Evolutionary conservation across 2,113 vertebrate genomes (phyloP).

Genomic region (Hepsetus odoe): DNA sequence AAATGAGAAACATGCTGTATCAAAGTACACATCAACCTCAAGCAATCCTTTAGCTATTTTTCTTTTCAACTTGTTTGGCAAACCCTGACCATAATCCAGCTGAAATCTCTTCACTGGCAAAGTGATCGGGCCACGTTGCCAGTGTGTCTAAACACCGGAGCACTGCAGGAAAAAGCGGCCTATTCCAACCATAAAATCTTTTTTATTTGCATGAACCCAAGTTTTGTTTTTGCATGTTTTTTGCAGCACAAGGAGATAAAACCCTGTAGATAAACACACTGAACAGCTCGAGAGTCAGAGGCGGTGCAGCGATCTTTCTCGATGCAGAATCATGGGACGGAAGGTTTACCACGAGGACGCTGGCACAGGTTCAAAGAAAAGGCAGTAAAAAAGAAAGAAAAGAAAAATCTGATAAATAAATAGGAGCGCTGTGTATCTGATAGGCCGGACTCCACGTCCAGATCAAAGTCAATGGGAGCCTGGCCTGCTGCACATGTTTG

Average conservation of each 20-base stretch:
- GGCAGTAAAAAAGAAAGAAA: constrained; percentile 42
- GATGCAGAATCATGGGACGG: constrained; percentile 41
- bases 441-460: constrained; percentile 34
- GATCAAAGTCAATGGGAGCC: constrained; percentile 37
- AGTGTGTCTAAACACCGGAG: constrained; percentile 5
- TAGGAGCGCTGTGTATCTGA: constrained; percentile 48
- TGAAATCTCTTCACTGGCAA: constrained; percentile 30
- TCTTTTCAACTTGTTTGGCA: constrained; percentile 45
- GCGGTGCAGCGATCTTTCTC: constrained; percentile 34
- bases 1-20: constrained; percentile 46
- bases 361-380: constrained; percentile 51
- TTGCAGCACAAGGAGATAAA: constrained; percentile 33
- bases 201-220: constrained; percentile 32
- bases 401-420: constrained; percentile 53
- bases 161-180: constrained; percentile 42
- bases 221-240: no score
- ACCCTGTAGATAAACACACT: constrained; percentile 43
- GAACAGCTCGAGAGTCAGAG: constrained; percentile 11
- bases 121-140: neutral
- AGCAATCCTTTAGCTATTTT: constrained; percentile 16
- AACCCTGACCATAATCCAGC: constrained; percentile 29
- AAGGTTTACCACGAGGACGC: constrained; percentile 46
- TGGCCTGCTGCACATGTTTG: constrained; percentile 40
- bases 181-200: constrained; percentile 51
- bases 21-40: constrained; percentile 21